phyloP scores from a whole-genome alignment of 2,888 invertebrate genomes.

The Amorpha juglandis region DNA sequence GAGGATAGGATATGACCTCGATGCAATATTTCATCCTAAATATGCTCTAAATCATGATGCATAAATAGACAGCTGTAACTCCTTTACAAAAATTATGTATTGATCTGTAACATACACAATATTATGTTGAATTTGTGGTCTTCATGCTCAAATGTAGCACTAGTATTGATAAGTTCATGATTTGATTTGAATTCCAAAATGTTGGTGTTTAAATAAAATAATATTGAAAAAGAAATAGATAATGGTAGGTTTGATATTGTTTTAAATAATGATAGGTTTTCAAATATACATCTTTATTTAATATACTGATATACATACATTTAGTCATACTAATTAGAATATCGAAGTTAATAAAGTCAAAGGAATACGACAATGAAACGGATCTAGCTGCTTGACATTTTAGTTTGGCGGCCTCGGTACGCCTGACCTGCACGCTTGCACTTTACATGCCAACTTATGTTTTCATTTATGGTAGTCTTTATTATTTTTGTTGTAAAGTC shows the following conservation, averaged over 20 bases:
- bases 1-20: background rate
- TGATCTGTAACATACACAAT: background rate
- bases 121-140: background rate
- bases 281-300: background rate
- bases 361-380: conserved; percentile 58
- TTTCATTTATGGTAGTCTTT: conserved; percentile 44
- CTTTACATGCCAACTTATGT: conserved; percentile 51
- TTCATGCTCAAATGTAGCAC: background rate
- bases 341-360: conserved; percentile 30
- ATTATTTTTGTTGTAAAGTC: conserved; percentile 33
- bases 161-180: background rate
- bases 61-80: background rate
- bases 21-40: conserved; percentile 1
- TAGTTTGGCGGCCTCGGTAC: conserved; percentile 68
- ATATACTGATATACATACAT: background rate
- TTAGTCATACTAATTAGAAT: conserved; percentile 27
- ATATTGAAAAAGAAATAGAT: background rate
- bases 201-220: too few species aligned
- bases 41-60: background rate
- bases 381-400: conserved; percentile 75
- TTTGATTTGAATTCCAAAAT: background rate
- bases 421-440: conserved; percentile 65
- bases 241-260: background rate
- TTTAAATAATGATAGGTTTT: background rate
- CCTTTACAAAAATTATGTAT: too few species aligned